phyloP scores from a whole-genome alignment of 2,888 invertebrate genomes.

The Magallana nippona region DNA sequence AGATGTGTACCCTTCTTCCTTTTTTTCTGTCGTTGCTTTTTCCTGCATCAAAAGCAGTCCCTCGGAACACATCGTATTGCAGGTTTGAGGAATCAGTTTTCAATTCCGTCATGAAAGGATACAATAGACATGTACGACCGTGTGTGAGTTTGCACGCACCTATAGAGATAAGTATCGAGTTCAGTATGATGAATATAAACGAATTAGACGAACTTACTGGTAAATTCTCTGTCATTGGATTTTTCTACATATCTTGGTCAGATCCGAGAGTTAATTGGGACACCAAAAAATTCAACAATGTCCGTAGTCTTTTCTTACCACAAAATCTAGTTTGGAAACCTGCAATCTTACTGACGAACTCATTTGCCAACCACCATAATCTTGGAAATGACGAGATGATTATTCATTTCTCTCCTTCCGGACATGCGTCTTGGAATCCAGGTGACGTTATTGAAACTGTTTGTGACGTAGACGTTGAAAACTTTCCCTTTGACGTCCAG shows the following conservation, averaged over 20 bases:
- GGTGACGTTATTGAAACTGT: conserved; percentile 46
- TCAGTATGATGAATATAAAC: conserved; percentile 48
- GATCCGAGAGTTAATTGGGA: conserved; percentile 54
- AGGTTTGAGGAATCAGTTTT: neutral
- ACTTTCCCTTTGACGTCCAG: conserved; percentile 43
- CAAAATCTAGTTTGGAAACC: conserved; percentile 54
- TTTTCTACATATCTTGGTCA: conserved; percentile 50
- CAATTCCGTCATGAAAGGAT: conserved; percentile 10
- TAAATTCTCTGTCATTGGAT: conserved; percentile 52
- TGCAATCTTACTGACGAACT: conserved; percentile 48
- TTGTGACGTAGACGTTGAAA: conserved; percentile 40
- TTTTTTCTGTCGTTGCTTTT: neutral
- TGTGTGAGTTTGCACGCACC: conserved; percentile 37
- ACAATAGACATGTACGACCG: conserved; percentile 52
- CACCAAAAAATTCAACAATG: conserved; percentile 38
- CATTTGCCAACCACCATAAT: conserved; percentile 17
- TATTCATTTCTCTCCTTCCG: conserved; percentile 29
- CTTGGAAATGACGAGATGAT: conserved; percentile 43
- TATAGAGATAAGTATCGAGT: conserved; percentile 43
- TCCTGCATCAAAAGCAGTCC: neutral
- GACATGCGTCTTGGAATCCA: conserved; percentile 43
- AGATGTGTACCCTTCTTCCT: neutral
- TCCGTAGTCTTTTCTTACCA: conserved; percentile 38
- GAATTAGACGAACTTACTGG: conserved; percentile 55
- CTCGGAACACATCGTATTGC: neutral